Evolutionary conservation across 2,888 invertebrate genomes (phyloP), one percentile per base, ranked within the genome.

Genomic region (Steinernema hermaphroditum): DNA sequence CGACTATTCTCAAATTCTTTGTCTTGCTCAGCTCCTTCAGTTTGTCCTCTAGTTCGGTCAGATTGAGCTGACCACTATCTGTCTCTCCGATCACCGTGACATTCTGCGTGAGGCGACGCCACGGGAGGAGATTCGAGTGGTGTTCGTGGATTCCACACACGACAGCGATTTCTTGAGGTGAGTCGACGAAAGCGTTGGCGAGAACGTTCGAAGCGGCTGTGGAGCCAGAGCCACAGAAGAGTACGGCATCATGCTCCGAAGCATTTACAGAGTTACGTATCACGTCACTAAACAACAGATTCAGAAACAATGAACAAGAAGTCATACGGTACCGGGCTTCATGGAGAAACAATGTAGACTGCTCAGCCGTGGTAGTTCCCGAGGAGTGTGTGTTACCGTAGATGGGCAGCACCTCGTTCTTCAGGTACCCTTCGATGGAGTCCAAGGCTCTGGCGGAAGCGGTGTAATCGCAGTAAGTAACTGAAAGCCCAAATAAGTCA

Each of bases 301-400:
- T 54, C 4, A 43, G 68, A 8, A 9, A 50, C 19, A 50, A 32
- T 2, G 27, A 32, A 6, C 12, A 19, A 43, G 19, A n/a, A 19
- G 22, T 6, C 4, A 8, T 16, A 32, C 22, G 8, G 16, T 62
- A 88, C 87, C 87, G 86, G 24, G 88, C 88, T 78, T 89, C 89
- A 88, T 89, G 93, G 92, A 93, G 91, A 89, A 92, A 94, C 76
- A 93, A 89, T 72, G 93, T 92, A 71, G 93, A 93, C 88, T 94
- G 94, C 70, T 93, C 90, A 24, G 94, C 93, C 22, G 93, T 93
- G 81, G 93, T 91, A 44, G 92, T 92, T 41, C 92, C 91, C 4
- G 93, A 93, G 0, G 93, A 91, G 85, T 92, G 91, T 4, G 92
- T 92, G 81, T 93, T 93, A 19, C 93, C 94, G 87, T 94, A 93